Evolutionary conservation across 2,797 vertebrate genomes (phyloP).

Genomic region (Apogon hyalosoma): DNA sequence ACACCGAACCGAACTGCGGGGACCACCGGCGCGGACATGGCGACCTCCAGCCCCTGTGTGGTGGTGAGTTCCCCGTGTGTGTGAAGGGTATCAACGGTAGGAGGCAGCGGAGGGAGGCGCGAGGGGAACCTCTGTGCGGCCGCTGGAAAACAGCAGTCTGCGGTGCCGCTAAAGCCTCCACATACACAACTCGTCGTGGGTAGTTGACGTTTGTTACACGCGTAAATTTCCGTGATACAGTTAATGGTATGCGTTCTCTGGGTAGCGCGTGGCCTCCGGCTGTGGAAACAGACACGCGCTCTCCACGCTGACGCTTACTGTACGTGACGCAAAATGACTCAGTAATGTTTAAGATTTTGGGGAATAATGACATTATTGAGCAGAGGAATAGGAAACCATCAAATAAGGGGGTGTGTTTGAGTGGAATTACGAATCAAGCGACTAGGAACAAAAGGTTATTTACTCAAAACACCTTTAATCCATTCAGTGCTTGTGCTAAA

Average conservation of each 20-base stretch:
- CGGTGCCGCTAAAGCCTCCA: no score
- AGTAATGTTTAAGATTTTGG: no score
- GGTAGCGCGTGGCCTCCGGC: constrained; percentile 37
- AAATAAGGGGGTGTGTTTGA: no score
- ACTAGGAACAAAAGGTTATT: no score
- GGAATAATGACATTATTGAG: no score
- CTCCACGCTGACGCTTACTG: constrained; percentile 25
- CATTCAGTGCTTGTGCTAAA: no score
- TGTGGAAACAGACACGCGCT: constrained; percentile 28
- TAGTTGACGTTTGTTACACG: no score
- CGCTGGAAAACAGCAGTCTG: background rate
- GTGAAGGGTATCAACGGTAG: background rate
- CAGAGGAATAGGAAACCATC: no score
- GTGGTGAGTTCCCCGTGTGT: constrained; percentile 76
- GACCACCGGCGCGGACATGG: constrained; percentile 72
- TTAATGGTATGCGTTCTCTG: fast-evolving
- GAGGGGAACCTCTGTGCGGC: background rate
- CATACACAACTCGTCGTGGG: no score
- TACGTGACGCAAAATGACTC: constrained; percentile 37
- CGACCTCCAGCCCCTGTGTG: constrained; percentile 79
- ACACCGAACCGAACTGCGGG: background rate
- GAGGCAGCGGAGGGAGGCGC: background rate
- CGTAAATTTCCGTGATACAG: no score
- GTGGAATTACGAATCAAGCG: no score
- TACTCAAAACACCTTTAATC: no score